Evolutionary conservation across 2,888 invertebrate species (phyloP).

Genomic region (Cantharis nigra): DNA sequence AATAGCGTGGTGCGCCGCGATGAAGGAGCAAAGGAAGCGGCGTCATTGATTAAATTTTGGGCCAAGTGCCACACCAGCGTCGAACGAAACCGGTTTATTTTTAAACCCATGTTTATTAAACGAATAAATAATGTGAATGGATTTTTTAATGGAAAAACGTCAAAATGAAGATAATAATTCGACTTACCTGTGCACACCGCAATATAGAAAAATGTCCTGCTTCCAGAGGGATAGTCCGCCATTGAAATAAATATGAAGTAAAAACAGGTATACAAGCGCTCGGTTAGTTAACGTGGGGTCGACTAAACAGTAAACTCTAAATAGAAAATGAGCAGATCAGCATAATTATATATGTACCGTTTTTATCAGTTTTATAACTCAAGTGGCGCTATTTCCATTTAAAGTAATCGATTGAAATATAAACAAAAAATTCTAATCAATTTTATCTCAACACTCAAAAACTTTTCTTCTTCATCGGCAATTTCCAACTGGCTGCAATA

Average conservation of each 20-base stretch:
- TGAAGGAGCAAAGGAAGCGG: not conserved
- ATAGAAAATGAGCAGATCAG: not conserved
- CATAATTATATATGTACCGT: not conserved
- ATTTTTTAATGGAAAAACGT: not conserved
- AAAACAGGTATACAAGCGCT: not conserved
- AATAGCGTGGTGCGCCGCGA: not conserved
- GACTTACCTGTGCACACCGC: constrained; percentile 25
- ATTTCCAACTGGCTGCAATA: not conserved
- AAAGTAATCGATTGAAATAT: not conserved
- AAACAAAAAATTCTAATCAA: not conserved
- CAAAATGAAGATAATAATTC: not conserved
- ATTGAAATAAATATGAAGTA: not conserved
- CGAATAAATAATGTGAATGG: not conserved
- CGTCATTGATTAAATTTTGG: not conserved
- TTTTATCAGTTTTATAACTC: not conserved
- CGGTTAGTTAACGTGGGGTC: not conserved
- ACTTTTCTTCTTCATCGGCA: not conserved
- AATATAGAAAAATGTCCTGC: constrained; percentile 18
- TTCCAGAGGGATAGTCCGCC: not conserved
- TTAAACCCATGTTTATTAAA: not conserved
- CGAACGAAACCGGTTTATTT: not conserved
- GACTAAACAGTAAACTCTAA: not conserved
- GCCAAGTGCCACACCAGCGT: not conserved
- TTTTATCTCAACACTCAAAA: not conserved
- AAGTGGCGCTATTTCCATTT: not conserved